Percentiles rank a stretch among this genome's conserved stretches.
Conservation (phyloP, 2,888 invertebrate genomes). For the Mantis religiosa region DNA sequence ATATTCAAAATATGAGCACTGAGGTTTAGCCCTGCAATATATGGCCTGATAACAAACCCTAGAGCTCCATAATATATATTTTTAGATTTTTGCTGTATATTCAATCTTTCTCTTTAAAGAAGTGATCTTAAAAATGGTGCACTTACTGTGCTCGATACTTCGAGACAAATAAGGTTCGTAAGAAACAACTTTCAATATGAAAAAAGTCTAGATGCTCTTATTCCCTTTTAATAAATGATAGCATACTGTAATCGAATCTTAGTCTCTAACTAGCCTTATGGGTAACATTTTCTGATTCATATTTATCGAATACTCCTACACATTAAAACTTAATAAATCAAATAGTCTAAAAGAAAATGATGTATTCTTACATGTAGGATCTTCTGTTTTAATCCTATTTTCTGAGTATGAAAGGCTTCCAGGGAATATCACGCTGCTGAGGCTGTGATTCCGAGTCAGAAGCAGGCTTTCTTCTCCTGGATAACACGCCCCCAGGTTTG, state of each 20-base stretch:
- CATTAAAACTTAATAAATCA: background rate
- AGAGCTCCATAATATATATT: no score
- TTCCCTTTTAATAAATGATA: background rate
- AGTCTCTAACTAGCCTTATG: background rate
- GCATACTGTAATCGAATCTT: background rate
- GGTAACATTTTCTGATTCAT: background rate
- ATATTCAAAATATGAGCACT: no score
- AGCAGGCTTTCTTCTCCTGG: constrained; percentile 22
- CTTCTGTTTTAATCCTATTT: constrained; percentile 19
- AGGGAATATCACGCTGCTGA: constrained; percentile 20
- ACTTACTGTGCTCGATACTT: background rate
- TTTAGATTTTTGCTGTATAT: background rate
- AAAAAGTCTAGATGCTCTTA: background rate
- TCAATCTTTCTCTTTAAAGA: background rate
- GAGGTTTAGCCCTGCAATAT: no score
- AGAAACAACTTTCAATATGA: background rate
- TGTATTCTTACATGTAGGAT: constrained; percentile 22
- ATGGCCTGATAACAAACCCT: no score
- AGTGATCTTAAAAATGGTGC: background rate
- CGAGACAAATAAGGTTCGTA: background rate
- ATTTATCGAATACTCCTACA: background rate
- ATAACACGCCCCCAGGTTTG: constrained; percentile 25
- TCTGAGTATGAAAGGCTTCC: constrained; percentile 19
- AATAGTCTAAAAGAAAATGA: background rate
- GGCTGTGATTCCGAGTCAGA: constrained; percentile 17